Conservation (phyloP, 2,113 vertebrate species). For the Saccopteryx bilineata region DNA sequence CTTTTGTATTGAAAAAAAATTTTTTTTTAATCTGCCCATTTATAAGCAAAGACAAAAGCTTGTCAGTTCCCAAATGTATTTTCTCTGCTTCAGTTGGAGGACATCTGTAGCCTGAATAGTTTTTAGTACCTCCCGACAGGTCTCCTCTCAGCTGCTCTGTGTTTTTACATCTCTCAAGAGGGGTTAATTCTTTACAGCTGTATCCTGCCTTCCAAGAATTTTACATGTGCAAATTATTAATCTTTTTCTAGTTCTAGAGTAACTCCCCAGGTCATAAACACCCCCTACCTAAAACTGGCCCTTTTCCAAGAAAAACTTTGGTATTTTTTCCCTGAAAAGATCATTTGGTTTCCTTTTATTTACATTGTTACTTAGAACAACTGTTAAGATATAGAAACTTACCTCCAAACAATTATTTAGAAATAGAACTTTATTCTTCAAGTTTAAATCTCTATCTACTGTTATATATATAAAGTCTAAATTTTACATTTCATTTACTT, state of each 20-base stretch:
- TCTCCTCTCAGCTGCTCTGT: conserved; percentile 89
- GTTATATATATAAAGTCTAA: not conserved
- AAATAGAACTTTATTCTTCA: conserved; percentile 85
- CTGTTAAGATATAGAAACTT: conserved; percentile 79
- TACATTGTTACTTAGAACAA: conserved; percentile 86
- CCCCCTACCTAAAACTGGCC: conserved; percentile 89
- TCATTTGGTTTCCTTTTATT: conserved; percentile 87
- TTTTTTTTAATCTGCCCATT: conserved; percentile 61
- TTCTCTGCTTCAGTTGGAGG: conserved; percentile 85
- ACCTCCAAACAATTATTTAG: conserved; percentile 85
- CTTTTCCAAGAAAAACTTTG: conserved; percentile 89
- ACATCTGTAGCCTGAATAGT: conserved; percentile 86
- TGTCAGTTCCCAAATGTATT: conserved; percentile 75
- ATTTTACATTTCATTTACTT: conserved; percentile 32
- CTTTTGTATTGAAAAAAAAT: conserved; percentile 61
- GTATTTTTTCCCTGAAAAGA: conserved; percentile 86
- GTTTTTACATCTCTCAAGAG: conserved; percentile 91
- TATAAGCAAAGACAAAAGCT: conserved; percentile 78
- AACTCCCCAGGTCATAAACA: conserved; percentile 90
- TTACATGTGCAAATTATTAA: conserved; percentile 94
- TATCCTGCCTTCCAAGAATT: conserved; percentile 89
- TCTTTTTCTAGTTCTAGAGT: conserved; percentile 91
- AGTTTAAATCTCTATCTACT: conserved; percentile 71
- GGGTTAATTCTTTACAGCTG: conserved; percentile 94
- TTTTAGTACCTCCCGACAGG: conserved; percentile 84